Percentiles rank a stretch among this genome's conserved stretches.
Evolutionary conservation across 2,797 vertebrate genomes (phyloP).

Genomic region (Malurus splendens): DNA sequence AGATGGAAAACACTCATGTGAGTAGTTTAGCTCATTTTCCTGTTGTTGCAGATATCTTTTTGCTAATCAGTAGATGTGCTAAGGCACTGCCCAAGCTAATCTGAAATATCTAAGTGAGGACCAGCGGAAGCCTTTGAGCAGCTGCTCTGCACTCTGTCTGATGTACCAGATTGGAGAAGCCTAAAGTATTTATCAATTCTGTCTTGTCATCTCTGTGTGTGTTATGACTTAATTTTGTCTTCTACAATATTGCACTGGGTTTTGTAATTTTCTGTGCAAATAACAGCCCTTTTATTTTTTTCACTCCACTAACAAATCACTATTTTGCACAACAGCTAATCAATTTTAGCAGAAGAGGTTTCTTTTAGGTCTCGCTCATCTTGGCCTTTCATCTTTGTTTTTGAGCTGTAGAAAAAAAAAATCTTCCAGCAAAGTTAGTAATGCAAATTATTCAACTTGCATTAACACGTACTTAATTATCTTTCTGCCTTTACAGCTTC

Average conservation of each 20-base stretch:
- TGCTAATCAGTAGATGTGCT: not conserved
- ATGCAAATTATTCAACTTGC: not conserved
- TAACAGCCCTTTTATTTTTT: not conserved
- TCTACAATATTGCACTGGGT: not conserved
- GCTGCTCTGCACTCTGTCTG: not conserved
- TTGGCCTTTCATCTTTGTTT: conserved; percentile 12
- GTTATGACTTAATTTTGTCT: not conserved
- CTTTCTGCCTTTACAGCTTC: not conserved
- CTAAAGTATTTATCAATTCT: not conserved
- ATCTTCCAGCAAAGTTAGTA: not conserved
- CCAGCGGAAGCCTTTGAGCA: not conserved
- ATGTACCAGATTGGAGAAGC: not conserved
- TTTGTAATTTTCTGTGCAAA: not conserved
- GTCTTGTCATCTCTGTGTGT: not conserved
- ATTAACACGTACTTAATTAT: not conserved
- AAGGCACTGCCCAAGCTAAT: not conserved
- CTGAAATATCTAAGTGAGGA: not conserved
- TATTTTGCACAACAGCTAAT: not conserved
- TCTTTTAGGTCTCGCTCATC: not conserved
- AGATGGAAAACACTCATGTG: not conserved
- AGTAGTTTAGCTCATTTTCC: not conserved
- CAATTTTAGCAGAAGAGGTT: not conserved
- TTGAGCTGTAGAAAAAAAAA: not conserved
- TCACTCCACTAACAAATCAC: not conserved
- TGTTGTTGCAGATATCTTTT: not conserved